These are phyloP conservation scores for Pygocentrus nattereri DNA, from an alignment of 2,797 vertebrate species.

Conservation along the genomic window DNA sequence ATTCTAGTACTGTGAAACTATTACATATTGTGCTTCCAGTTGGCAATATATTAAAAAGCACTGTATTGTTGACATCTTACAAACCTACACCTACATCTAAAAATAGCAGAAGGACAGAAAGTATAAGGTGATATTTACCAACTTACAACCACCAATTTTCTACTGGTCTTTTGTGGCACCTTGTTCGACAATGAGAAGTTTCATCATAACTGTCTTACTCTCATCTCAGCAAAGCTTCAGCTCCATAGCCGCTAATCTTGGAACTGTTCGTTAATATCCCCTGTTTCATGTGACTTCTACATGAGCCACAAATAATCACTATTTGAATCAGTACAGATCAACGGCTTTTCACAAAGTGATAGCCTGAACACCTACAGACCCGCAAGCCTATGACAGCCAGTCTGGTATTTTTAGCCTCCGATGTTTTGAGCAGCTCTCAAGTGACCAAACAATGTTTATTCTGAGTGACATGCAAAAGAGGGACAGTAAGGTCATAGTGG, in stretches of 20 bases:
- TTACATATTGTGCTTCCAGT: too few relatives aligned
- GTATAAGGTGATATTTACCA: too few relatives aligned
- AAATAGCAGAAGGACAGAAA: too few relatives aligned
- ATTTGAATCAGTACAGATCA: constrained; percentile 11
- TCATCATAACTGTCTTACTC: too few relatives aligned
- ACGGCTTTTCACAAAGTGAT: constrained; percentile 5
- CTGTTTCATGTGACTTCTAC: background rate
- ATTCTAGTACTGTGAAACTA: too few relatives aligned
- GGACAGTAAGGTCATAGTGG: constrained; percentile 22
- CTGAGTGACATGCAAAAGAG: background rate
- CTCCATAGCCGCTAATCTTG: background rate
- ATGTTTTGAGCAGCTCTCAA: background rate
- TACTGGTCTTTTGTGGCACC: too few relatives aligned
- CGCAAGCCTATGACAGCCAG: constrained; percentile 10
- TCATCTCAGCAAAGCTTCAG: background rate
- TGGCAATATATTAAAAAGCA: too few relatives aligned
- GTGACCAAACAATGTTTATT: background rate
- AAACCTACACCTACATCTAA: too few relatives aligned
- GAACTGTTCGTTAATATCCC: too few relatives aligned
- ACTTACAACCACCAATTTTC: too few relatives aligned
- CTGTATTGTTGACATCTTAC: too few relatives aligned
- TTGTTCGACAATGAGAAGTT: too few relatives aligned
- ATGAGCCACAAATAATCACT: background rate
- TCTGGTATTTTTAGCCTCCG: constrained; percentile 34
- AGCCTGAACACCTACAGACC: background rate